Conservation (phyloP, 2,888 invertebrate species). For the Phragmatobia fuliginosa region DNA sequence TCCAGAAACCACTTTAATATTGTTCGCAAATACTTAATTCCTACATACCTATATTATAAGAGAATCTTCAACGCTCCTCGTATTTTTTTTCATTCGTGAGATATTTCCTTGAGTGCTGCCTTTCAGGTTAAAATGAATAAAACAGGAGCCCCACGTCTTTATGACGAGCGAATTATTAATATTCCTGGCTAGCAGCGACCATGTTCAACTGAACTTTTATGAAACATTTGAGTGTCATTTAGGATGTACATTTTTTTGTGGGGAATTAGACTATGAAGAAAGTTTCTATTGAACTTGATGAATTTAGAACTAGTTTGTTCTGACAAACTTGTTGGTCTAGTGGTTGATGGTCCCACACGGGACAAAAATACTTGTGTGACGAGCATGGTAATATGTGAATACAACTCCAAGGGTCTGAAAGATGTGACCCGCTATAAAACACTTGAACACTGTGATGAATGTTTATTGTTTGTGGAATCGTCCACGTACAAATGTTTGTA, state of each 20-base stretch:
- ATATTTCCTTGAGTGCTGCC: constrained; percentile 63
- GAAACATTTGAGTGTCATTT: constrained; percentile 13
- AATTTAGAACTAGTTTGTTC: too few species aligned
- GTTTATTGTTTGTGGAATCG: too few species aligned
- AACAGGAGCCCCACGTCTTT: constrained; percentile 54
- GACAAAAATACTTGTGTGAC: too few species aligned
- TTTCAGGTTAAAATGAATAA: constrained; percentile 71
- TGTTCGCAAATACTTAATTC: neutral
- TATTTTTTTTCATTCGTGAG: constrained; percentile 48
- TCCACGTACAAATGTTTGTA: too few species aligned
- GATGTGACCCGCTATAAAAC: too few species aligned
- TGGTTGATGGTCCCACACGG: too few species aligned
- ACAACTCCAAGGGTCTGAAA: too few species aligned
- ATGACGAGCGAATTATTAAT: constrained; percentile 58
- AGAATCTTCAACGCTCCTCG: neutral
- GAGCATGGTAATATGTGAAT: too few species aligned
- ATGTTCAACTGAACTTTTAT: constrained; percentile 21
- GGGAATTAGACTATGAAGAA: neutral
- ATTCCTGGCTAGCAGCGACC: constrained; percentile 31
- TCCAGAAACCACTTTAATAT: neutral
- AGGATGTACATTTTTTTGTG: constrained; percentile 3
- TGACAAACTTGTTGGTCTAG: too few species aligned
- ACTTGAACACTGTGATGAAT: too few species aligned
- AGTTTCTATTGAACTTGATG: too few species aligned
- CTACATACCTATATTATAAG: neutral